Evolutionary conservation across 1,140 invertebrate species (phyloP).

Genomic region (Drosophila yakuba): DNA sequence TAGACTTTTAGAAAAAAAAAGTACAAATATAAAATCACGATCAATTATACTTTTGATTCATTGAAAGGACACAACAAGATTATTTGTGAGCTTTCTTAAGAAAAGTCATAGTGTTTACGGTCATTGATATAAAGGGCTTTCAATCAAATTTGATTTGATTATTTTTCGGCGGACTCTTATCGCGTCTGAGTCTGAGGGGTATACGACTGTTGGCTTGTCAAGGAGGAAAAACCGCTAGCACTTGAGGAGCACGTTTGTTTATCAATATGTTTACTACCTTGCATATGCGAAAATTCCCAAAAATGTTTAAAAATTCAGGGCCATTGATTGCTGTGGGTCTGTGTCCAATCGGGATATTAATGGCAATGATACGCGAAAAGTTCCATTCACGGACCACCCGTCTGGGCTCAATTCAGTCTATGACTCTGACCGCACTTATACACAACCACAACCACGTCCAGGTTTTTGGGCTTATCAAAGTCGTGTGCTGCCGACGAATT

Average conservation of each 20-base stretch:
- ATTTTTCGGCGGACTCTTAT: slow-evolving; percentile 16
- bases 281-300: slow-evolving; percentile 61
- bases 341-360: slow-evolving; percentile 21
- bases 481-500: slow-evolving; percentile 11
- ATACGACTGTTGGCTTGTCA: slow-evolving; percentile 12
- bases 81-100: not conserved
- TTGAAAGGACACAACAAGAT: too few species aligned
- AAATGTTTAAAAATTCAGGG: slow-evolving; percentile 51
- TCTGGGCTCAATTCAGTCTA: slow-evolving; percentile 12
- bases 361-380: slow-evolving; percentile 30
- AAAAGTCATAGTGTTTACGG: not conserved
- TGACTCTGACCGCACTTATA: slow-evolving; percentile 24
- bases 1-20: too few species aligned
- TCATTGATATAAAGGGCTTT: not conserved
- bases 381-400: not conserved
- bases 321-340: slow-evolving; percentile 8
- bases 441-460: slow-evolving; percentile 11
- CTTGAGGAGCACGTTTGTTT: slow-evolving; percentile 17
- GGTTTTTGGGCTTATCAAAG: slow-evolving; percentile 27
- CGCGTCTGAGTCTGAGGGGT: slow-evolving; percentile 1
- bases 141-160: not conserved
- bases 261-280: slow-evolving; percentile 32
- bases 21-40: too few species aligned
- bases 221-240: slow-evolving; percentile 14
- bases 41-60: too few species aligned